Conservation (phyloP, 2,888 invertebrate genomes). For the Calameuta filiformis region DNA sequence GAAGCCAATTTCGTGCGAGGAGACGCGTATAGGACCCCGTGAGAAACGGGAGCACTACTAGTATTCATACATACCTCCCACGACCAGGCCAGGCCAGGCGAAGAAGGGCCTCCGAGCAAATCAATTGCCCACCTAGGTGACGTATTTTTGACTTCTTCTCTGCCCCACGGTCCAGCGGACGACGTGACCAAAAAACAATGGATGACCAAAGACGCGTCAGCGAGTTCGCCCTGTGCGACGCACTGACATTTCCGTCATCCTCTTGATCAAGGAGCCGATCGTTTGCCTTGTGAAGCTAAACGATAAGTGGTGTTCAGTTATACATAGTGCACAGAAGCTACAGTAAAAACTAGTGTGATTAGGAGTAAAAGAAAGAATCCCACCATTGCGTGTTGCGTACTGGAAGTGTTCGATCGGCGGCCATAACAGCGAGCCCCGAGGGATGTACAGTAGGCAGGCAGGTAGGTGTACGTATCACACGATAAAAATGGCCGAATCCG, state of each 20-base stretch:
- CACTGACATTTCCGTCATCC: not conserved
- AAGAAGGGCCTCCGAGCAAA: slow-evolving; percentile 30
- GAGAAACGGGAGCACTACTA: not conserved
- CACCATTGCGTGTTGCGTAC: not conserved
- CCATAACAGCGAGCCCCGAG: not conserved
- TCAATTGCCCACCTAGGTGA: slow-evolving; percentile 31
- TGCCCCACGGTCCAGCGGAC: not conserved
- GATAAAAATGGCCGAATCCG: not conserved
- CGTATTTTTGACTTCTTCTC: not conserved
- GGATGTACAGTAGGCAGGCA: not conserved
- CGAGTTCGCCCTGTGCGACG: not conserved
- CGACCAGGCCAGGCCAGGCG: slow-evolving; percentile 7
- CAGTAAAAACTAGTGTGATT: not conserved
- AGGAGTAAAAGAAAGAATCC: not conserved
- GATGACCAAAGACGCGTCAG: not conserved
- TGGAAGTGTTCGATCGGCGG: not conserved
- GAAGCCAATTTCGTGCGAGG: not conserved
- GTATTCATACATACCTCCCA: not conserved
- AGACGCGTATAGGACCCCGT: not conserved
- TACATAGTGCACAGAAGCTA: not conserved
- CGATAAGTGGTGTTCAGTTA: not conserved
- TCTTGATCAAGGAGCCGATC: not conserved
- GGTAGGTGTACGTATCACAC: not conserved
- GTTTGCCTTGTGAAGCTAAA: not conserved
- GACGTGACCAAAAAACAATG: not conserved